These are phyloP conservation scores for Cynaeus angustus DNA, from an alignment of 2,888 invertebrate species.

Conservation along the genomic window DNA sequence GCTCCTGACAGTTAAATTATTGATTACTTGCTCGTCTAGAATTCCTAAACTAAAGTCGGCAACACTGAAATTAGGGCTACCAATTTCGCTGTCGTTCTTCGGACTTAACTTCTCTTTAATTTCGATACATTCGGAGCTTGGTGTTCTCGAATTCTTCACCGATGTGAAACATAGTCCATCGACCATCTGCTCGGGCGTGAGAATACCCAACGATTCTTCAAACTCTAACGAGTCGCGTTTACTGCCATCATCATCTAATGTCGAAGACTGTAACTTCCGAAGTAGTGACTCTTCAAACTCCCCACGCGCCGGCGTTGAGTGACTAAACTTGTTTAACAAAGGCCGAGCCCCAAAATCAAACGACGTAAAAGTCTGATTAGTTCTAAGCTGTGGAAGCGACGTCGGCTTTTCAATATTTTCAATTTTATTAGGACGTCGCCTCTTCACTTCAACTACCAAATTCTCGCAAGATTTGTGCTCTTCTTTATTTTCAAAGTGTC, in stretches of 20 bases:
- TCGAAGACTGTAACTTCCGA: slow-evolving; percentile 47
- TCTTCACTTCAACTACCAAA: slow-evolving; percentile 55
- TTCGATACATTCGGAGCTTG: slow-evolving; percentile 72
- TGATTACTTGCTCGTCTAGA: slow-evolving; percentile 77
- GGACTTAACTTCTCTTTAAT: slow-evolving; percentile 20
- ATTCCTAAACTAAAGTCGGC: slow-evolving; percentile 69
- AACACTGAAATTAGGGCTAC: slow-evolving; percentile 64
- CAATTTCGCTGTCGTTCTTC: background rate
- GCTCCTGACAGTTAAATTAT: slow-evolving; percentile 73
- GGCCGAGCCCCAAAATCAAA: slow-evolving; percentile 34
- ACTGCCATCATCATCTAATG: slow-evolving; percentile 61
- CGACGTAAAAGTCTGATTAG: slow-evolving; percentile 21
- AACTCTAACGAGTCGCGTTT: slow-evolving; percentile 88
- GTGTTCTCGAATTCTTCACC: slow-evolving; percentile 69
- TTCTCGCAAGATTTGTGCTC: slow-evolving; percentile 54
- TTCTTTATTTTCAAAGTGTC: background rate
- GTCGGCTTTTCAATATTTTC: slow-evolving; percentile 54
- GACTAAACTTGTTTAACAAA: slow-evolving; percentile 36
- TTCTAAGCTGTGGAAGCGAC: slow-evolving; percentile 54
- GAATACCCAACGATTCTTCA: slow-evolving; percentile 87
- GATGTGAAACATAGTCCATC: slow-evolving; percentile 72
- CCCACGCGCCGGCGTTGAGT: slow-evolving; percentile 53
- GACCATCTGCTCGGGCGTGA: slow-evolving; percentile 92
- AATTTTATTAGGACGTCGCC: slow-evolving; percentile 50
- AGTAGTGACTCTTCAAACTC: slow-evolving; percentile 51